Base-by-base conservation (phyloP, 2,888 invertebrate genomes). In the Drosophila anomalipes region DNA sequence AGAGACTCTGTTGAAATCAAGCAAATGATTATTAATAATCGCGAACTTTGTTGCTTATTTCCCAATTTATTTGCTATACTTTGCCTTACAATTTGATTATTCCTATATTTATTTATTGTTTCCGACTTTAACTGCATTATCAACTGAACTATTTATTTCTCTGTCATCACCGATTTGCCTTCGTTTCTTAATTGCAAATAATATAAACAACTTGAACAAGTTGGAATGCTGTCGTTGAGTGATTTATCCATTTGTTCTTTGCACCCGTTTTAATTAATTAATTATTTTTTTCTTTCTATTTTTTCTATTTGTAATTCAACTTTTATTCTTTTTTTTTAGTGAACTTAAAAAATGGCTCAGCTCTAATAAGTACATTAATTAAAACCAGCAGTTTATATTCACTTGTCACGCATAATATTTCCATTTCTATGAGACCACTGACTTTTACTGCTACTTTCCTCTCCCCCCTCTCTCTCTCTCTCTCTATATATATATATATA, bases 361-460 rank as follows among this genome's bases (percentile, higher is more conserved):
- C n/a, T n/a, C n/a, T n/a, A n/a, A n/a, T 44, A 47, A 26, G 47
- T 16, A 16, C 4, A 9, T 47, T 9, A 16, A 0, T 47, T 22
- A 22, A 53, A 16, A 32, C 10, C 30, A 57, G 30, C 56, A 26
- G 37, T 3, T 26, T 32, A 16, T 28, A 52, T 39, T n/a, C 19
- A 32, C n/a, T 52, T 41, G 67, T 47, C 19, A 66, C 41, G 39
- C 49, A 49, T 51, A 57, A 52, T 22, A 26, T 39, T 64, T 49
- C 26, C 26, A 63, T 44, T 33, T 44, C 26, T 19, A 19, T 41
- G 22, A 7, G 53, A 52, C 19, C 26, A 9, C 32, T 9, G 26
- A 19, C n/a, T 28, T 39, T 30, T 41, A 4, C 16, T n/a, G 1
- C n/a, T n/a, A 37, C 6, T 28, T n/a, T 5, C 1, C 16, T 14